phyloP scores from a whole-genome alignment of 2,113 vertebrate genomes.

The Ageneiosus marmoratus region DNA sequence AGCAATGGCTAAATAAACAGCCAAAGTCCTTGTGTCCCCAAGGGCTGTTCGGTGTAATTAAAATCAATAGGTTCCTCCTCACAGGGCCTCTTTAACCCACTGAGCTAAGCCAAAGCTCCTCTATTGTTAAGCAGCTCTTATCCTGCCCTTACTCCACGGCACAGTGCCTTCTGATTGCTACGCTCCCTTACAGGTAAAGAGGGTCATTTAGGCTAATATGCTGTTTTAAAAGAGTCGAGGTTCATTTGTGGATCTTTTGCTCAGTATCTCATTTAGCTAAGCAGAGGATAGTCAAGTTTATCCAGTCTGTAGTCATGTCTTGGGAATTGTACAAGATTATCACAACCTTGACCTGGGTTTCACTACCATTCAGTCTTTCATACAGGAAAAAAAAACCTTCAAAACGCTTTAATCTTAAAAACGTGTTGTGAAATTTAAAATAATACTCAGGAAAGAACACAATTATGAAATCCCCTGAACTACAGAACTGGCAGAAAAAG shows the following conservation, averaged over 20 bases:
- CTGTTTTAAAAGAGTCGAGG: slow-evolving; percentile 35
- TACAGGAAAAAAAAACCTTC: not conserved
- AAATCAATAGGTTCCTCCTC: slow-evolving; percentile 99
- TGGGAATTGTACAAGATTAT: slow-evolving; percentile 19
- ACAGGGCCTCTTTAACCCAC: slow-evolving; percentile 80
- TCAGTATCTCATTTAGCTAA: slow-evolving; percentile 41
- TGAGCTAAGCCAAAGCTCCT: slow-evolving; percentile 59
- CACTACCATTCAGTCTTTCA: not conserved
- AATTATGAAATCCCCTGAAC: not conserved
- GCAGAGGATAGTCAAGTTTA: slow-evolving; percentile 22
- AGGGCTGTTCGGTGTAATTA: slow-evolving; percentile 96
- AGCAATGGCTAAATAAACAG: slow-evolving; percentile 88
- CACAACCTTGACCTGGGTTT: slow-evolving; percentile 32
- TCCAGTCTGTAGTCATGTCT: slow-evolving; percentile 18
- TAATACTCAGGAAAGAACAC: not conserved
- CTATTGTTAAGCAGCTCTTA: slow-evolving; percentile 52
- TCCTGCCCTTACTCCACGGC: slow-evolving; percentile 40
- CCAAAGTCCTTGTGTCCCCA: slow-evolving; percentile 88
- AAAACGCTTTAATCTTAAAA: not conserved
- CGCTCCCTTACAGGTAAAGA: slow-evolving; percentile 42
- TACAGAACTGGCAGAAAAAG: not conserved
- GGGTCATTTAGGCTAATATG: slow-evolving; percentile 47
- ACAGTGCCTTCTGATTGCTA: slow-evolving; percentile 35
- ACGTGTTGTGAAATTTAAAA: too few species aligned
- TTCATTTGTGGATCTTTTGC: slow-evolving; percentile 36